These are phyloP conservation scores for Eulemur macaco DNA, from an alignment of 2,113 vertebrate genomes.

Conservation along the genomic window DNA sequence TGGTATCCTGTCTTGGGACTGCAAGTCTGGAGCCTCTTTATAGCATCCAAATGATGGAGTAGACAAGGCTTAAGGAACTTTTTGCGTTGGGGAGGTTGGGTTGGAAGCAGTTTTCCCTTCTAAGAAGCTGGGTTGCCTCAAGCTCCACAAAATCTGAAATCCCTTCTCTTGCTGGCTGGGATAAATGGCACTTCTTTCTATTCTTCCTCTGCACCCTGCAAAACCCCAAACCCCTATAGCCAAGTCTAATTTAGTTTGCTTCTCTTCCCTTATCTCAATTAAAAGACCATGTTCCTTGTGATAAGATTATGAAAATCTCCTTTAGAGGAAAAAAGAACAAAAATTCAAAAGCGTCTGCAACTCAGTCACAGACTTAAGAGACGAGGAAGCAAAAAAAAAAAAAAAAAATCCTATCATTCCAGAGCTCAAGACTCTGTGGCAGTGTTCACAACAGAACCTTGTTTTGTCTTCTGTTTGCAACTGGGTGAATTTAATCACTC, in stretches of 20 bases:
- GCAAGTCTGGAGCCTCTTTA: slow-evolving; percentile 26
- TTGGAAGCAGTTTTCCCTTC: slow-evolving; percentile 39
- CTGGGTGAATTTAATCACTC: slow-evolving; percentile 25
- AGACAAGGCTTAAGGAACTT: background rate
- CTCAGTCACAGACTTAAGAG: slow-evolving; percentile 61
- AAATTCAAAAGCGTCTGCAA: slow-evolving; percentile 60
- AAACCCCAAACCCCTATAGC: background rate
- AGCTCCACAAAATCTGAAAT: slow-evolving; percentile 38
- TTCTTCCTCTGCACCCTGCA: slow-evolving; percentile 35
- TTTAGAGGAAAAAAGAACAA: slow-evolving; percentile 61
- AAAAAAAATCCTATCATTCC: slow-evolving; percentile 38
- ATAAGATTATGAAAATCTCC: slow-evolving; percentile 57
- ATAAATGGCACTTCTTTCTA: slow-evolving; percentile 45
- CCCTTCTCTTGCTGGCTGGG: background rate
- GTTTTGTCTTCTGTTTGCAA: slow-evolving; percentile 39
- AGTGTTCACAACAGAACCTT: background rate
- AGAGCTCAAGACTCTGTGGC: slow-evolving; percentile 32
- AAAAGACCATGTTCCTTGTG: slow-evolving; percentile 46
- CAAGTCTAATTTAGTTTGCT: slow-evolving; percentile 55
- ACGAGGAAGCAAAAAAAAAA: slow-evolving; percentile 27
- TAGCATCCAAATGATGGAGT: background rate
- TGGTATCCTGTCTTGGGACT: slow-evolving; percentile 19
- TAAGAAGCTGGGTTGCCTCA: slow-evolving; percentile 35
- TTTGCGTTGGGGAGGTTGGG: background rate
- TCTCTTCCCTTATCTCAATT: slow-evolving; percentile 43